Percentiles rank a stretch among this genome's conserved stretches.
These are phyloP conservation scores for Caerostris darwini DNA, from an alignment of 1,140 invertebrate genomes.

Conservation along the genomic window DNA sequence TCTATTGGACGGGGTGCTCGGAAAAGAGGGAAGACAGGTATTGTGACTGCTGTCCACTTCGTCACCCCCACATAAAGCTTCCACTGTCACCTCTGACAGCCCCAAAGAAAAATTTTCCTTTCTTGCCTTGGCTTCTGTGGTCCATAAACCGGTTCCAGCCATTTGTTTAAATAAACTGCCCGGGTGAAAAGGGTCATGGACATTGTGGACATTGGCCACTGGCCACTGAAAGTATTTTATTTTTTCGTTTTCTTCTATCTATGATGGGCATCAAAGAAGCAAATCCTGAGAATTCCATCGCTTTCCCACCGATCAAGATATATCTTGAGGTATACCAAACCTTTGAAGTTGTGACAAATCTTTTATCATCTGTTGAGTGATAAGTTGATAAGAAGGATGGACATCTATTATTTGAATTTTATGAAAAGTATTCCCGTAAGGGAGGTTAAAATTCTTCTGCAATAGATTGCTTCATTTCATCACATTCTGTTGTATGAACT, in stretches of 20 bases:
- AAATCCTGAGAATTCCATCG: background rate
- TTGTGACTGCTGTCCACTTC: conserved; percentile 70
- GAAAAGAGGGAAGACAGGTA: conserved; percentile 4
- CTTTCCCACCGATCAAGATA: background rate
- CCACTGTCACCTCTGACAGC: conserved; percentile 24
- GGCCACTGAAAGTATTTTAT: background rate
- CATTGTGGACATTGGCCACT: background rate
- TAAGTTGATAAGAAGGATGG: background rate
- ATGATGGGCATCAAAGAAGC: background rate
- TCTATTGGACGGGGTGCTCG: too few species aligned
- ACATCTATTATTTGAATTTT: too few species aligned
- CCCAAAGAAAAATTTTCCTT: background rate
- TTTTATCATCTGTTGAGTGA: background rate
- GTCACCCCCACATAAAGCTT: conserved; percentile 56
- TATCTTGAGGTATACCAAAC: background rate
- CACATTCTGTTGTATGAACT: too few species aligned
- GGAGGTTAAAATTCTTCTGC: background rate
- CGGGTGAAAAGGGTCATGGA: background rate
- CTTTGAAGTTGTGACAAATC: background rate
- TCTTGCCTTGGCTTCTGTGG: background rate
- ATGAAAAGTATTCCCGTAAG: background rate
- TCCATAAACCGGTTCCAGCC: conserved; percentile 62
- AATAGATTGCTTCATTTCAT: background rate
- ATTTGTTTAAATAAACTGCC: conserved; percentile 70
- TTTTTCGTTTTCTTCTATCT: background rate